Evolutionary conservation across 2,888 invertebrate species (phyloP).

Genomic region (Rambutsinella grinnellia): DNA sequence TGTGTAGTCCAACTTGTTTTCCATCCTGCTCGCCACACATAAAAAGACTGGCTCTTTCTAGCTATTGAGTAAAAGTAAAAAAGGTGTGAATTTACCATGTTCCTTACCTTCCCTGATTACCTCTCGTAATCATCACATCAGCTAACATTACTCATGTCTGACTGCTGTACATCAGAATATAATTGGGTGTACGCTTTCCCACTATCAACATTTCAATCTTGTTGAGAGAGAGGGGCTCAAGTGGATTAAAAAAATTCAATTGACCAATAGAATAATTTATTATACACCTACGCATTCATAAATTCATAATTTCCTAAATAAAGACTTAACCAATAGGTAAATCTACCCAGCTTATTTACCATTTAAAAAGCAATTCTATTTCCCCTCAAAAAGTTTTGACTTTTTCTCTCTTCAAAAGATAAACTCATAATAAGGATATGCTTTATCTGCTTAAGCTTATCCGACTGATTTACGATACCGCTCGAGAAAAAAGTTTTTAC

Average conservation of each 20-base stretch:
- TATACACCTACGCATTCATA: too few relatives aligned
- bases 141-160: conserved; percentile 53
- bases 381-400: neutral
- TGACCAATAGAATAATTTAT: neutral
- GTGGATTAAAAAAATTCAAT: conserved; percentile 33
- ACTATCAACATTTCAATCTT: conserved; percentile 54
- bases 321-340: too few relatives aligned
- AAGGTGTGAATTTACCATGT: conserved; percentile 55
- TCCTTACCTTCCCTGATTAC: conserved; percentile 50
- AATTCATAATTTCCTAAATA: too few relatives aligned
- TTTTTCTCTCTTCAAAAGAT: neutral
- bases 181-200: conserved; percentile 51
- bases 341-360: too few relatives aligned
- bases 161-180: conserved; percentile 52
- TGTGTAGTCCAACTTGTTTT: too few relatives aligned
- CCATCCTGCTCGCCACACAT: too few relatives aligned
- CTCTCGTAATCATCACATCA: conserved; percentile 55
- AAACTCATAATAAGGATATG: too few relatives aligned
- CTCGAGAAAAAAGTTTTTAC: neutral
- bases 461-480: conserved; percentile 32
- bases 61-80: conserved; percentile 21
- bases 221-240: conserved; percentile 35
- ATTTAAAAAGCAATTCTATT: conserved; percentile 31
- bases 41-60: conserved; percentile 8
- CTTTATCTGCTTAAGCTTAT: neutral